Base-by-base conservation (phyloP, 2,888 invertebrate species). In the Loripinus fragilis region DNA sequence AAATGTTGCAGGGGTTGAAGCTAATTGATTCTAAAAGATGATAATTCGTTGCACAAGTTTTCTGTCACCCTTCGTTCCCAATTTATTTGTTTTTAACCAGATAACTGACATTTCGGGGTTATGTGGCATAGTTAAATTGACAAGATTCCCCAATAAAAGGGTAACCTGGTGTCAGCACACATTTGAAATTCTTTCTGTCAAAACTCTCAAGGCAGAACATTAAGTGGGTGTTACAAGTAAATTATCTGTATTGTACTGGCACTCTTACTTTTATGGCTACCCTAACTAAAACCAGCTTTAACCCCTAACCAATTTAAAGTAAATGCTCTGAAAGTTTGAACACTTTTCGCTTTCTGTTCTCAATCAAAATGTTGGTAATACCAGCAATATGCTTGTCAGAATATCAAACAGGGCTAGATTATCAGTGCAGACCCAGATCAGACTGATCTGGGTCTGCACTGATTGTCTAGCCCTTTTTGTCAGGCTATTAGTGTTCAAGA, bases 81-180 rank as follows among this genome's bases (percentile, higher is more conserved):
- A 60, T 60, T 60, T 60, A 60, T 60, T 60, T 60, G 60, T 30
- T 60, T 60, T 60, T 60, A 60, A 60, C 23, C 60, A 60, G 60
- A 60, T 60, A 33, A 60, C 60, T 60, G 60, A 60, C 60, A 60
- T 60, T 12, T 33, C 23, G 20, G 60, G 30, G 33, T 60, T 33
- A 30, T 60, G 60, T 30, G 60, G 30, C 20, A 33, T 23, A 25
- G 25, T 25, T 12, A 17, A 33, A 30, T 20, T 60, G 60, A 60
- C 60, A 60, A 60, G 60, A 60, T 60, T 30, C 60, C 60, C 17
- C 33, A 60, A 33, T 60, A 60, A 60, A 60, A 60, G 20, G 20
- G 20, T 60, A 60, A 60, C 60, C 30, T 20, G 33, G 33, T 60
- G 60, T 60, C 60, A 60, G 33, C 60, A 60, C 60, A 60, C 60